Conservation (phyloP, 1,140 invertebrate genomes). For the Drosophila carrolli region DNA sequence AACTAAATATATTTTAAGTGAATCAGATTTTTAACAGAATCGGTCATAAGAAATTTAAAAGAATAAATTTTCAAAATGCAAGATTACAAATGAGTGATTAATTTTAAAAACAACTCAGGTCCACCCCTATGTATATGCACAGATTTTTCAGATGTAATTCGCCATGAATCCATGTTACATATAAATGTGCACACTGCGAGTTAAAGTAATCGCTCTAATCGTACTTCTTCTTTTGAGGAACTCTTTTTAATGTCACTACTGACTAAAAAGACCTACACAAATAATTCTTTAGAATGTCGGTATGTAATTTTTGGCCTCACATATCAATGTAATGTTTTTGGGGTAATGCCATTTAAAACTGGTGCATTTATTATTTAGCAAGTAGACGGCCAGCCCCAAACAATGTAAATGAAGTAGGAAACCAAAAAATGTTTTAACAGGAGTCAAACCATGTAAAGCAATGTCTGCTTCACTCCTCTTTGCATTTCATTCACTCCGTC, state of each 20-base stretch:
- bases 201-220: slow-evolving; percentile 6
- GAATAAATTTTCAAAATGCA: neutral
- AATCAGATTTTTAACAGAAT: neutral
- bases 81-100: slow-evolving; percentile 18
- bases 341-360: slow-evolving; percentile 18
- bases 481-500: neutral
- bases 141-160: slow-evolving; percentile 24
- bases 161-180: slow-evolving; percentile 11
- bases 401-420: neutral
- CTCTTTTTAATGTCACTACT: slow-evolving; percentile 5
- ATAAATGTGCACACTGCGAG: slow-evolving; percentile 10
- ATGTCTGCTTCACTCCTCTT: neutral
- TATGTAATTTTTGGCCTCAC: neutral
- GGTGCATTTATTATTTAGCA: slow-evolving; percentile 5
- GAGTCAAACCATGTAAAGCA: slow-evolving; percentile 12
- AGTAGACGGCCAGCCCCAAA: slow-evolving; percentile 12
- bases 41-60: neutral
- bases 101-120: neutral
- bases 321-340: neutral
- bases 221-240: slow-evolving; percentile 6
- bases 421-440: neutral
- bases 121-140: slow-evolving; percentile 10
- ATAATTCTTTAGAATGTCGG: slow-evolving; percentile 1
- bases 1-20: neutral
- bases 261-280: neutral